Conservation (phyloP, 2,888 invertebrate species). For the Schizotus pectinicornis region DNA sequence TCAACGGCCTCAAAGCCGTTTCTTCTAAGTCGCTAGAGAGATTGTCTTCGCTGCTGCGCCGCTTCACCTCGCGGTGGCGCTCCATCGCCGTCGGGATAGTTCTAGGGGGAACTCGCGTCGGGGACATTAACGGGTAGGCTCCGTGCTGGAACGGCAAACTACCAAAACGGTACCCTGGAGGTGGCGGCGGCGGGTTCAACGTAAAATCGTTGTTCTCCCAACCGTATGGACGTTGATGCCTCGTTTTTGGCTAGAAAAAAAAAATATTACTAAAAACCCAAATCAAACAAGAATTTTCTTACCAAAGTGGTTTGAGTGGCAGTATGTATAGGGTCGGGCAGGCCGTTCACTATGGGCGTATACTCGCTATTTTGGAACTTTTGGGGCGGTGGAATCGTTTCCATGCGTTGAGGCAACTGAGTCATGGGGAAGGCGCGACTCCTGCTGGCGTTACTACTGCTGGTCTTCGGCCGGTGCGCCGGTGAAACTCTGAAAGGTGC, state of each 20-base stretch:
- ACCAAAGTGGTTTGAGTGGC: slow-evolving; percentile 83
- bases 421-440: slow-evolving; percentile 52
- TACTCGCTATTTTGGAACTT: slow-evolving; percentile 54
- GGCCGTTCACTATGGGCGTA: slow-evolving; percentile 43
- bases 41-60: slow-evolving; percentile 58
- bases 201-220: slow-evolving; percentile 66
- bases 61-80: slow-evolving; percentile 80
- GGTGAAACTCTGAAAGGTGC: slow-evolving; percentile 69
- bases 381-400: slow-evolving; percentile 56
- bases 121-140: slow-evolving; percentile 66
- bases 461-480: slow-evolving; percentile 70
- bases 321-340: slow-evolving; percentile 63
- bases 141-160: slow-evolving; percentile 71
- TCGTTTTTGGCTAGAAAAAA: slow-evolving; percentile 72
- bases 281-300: slow-evolving; percentile 54
- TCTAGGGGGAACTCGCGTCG: slow-evolving; percentile 64
- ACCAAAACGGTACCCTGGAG: slow-evolving; percentile 69
- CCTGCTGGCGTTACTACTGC: slow-evolving; percentile 56
- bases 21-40: slow-evolving; percentile 54
- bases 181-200: slow-evolving; percentile 64
- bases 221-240: slow-evolving; percentile 76
- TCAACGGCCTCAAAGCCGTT: slow-evolving; percentile 48
- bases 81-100: slow-evolving; percentile 75
- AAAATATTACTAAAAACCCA: no score
- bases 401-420: slow-evolving; percentile 47